Evolutionary conservation across 2,888 invertebrate species (phyloP), one percentile per base, ranked within the genome.

Genomic region (Yponomeuta plumbellus): DNA sequence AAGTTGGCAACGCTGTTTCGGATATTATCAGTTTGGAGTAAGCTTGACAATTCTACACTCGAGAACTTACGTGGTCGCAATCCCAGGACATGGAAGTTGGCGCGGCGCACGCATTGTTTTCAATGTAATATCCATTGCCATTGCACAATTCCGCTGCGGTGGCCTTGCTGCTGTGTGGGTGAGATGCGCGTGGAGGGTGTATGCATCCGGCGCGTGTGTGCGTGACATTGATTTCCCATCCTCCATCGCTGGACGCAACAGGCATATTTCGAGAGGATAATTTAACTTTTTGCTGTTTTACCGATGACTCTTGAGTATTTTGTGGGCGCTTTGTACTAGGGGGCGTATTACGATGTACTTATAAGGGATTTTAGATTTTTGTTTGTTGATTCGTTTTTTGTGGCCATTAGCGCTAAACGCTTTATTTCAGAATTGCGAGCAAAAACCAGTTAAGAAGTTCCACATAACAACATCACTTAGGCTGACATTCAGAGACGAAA

Each of bases 191-290:
- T 62, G 61, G 23, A 22, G 11, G 10, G 22, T 59, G 68, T 67
- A 44, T 21, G 88, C 88, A 88, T 85, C 85, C 83, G 81, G 81
- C 77, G 75, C 71, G 70, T 81, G 83, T 83, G 80, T 78, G 74
- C 66, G 79, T 81, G 79, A 81, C 87, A 88, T 89, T 87, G 88
- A 88, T 89, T 89, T 88, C 85, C 75, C 71, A 69, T 73, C 66
- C 64, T 17, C n/a, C n/a, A n/a, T n/a, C 44, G 11, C 22, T 74
- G 75, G 73, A 77, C 80, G 86, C 86, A 86, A 86, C 85, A 86
- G 84, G 84, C 84, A 72, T 26, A 52, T 52, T 52, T 52, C 17
- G 17, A 52, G 44, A 52, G 44, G 17, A 52, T 52, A 5, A 34
- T 34, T 34, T 13, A 52, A 17, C 44, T 52, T 52, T 52, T 52